A percentile compares a stretch with the other conserved stretches of the same genome.
These are phyloP conservation scores for Eupristina koningsbergeri DNA, from an alignment of 1,140 invertebrate species.

Conservation along the genomic window DNA sequence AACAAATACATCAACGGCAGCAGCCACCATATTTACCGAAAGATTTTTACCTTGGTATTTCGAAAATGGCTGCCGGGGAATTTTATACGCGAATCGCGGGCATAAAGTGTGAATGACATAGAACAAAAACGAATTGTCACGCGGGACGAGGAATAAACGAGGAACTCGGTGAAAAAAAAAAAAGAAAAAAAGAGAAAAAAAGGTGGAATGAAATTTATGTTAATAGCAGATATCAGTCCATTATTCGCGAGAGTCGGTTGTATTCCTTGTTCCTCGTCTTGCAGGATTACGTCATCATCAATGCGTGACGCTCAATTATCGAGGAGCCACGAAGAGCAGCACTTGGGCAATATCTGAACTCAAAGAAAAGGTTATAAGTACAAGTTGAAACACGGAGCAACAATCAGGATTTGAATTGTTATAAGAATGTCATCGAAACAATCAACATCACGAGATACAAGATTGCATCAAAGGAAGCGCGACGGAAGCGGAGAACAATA, in stretches of 20 bases:
- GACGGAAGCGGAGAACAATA: constrained; percentile 26
- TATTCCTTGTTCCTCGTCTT: not conserved
- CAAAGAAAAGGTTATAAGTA: not conserved
- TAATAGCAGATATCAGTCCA: not conserved
- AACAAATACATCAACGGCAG: too few relatives aligned
- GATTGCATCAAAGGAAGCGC: constrained; percentile 4
- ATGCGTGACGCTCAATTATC: not conserved
- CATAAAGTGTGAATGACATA: not conserved
- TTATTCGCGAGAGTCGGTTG: too few relatives aligned
- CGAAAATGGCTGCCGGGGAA: too few relatives aligned
- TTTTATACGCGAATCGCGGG: too few relatives aligned
- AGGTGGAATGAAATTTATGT: not conserved
- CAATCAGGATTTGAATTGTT: not conserved
- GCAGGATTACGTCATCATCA: not conserved
- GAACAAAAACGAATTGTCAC: not conserved
- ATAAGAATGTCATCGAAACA: constrained; percentile 17
- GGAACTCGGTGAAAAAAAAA: not conserved
- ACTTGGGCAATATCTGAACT: not conserved
- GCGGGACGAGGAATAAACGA: not conserved
- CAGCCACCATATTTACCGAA: too few relatives aligned
- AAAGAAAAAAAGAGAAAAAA: not conserved
- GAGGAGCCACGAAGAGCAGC: not conserved
- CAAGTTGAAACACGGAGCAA: not conserved
- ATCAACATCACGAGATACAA: constrained; percentile 9
- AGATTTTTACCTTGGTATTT: too few relatives aligned